Conservation (phyloP, 1,140 invertebrate species). For the Trachymyrmex septentrionalis region DNA sequence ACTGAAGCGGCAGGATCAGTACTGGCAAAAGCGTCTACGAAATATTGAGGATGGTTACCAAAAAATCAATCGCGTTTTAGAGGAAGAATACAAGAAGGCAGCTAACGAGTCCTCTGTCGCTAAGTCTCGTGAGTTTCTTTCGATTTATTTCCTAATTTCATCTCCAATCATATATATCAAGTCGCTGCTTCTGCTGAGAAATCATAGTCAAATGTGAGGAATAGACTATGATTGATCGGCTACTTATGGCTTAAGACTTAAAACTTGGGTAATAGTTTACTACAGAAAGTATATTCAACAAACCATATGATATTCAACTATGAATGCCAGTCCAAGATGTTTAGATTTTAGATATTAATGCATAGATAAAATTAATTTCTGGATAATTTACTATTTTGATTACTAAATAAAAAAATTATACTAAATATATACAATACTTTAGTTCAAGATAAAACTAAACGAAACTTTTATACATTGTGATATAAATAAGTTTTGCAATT, state of each 20-base stretch:
- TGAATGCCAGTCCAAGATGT: no score
- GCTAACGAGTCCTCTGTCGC: slow-evolving; percentile 67
- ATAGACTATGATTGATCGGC: no score
- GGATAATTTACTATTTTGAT: no score
- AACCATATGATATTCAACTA: no score
- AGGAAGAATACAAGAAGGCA: slow-evolving; percentile 87
- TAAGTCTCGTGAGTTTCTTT: slow-evolving; percentile 46
- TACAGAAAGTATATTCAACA: no score
- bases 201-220: no score
- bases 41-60: slow-evolving; percentile 86
- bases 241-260: no score
- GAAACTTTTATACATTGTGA: not conserved
- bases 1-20: slow-evolving; percentile 82
- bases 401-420: not conserved
- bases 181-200: no score
- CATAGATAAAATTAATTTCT: no score
- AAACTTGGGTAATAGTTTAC: no score
- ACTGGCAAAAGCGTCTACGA: slow-evolving; percentile 87
- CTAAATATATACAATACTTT: not conserved
- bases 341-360: no score
- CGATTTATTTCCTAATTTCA: not conserved
- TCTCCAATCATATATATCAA: no score
- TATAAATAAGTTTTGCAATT: not conserved
- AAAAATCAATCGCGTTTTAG: slow-evolving; percentile 85
- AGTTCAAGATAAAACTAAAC: not conserved